phyloP scores from a whole-genome alignment of 2,888 invertebrate genomes.

The Microchrysa polita region DNA sequence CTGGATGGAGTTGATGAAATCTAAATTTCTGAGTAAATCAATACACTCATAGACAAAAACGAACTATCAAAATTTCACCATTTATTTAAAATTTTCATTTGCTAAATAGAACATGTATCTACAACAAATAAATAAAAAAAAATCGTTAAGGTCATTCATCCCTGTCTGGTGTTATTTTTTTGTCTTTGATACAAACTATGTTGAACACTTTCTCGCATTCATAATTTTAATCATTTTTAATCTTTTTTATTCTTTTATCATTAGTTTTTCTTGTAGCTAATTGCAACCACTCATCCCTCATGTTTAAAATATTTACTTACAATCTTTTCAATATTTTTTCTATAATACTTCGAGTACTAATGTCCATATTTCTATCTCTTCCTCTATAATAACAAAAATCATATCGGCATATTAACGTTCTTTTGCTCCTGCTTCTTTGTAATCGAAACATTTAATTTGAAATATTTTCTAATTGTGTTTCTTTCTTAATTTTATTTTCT shows the following conservation, averaged over 20 bases:
- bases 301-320: not conserved
- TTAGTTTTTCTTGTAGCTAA: not conserved
- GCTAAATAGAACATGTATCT: too few relatives aligned
- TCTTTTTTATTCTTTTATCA: not conserved
- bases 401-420: not conserved
- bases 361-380: not conserved
- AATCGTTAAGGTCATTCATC: too few relatives aligned
- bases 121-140: too few relatives aligned
- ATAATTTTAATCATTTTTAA: not conserved
- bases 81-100: too few relatives aligned
- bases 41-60: too few relatives aligned
- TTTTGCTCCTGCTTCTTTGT: slow-evolving; percentile 14
- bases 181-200: not conserved
- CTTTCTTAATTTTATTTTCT: slow-evolving; percentile 33
- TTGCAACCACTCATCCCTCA: not conserved
- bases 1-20: not conserved
- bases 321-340: too few relatives aligned
- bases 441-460: slow-evolving; percentile 26
- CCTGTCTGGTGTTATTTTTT: not conserved
- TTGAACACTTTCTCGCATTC: slow-evolving; percentile 26
- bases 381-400: not conserved
- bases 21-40: too few relatives aligned
- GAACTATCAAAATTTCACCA: too few relatives aligned
- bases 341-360: not conserved
- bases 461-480: slow-evolving; percentile 27